Conservation (phyloP, 2,797 vertebrate species). For the Scolopax bukidnonensis region DNA sequence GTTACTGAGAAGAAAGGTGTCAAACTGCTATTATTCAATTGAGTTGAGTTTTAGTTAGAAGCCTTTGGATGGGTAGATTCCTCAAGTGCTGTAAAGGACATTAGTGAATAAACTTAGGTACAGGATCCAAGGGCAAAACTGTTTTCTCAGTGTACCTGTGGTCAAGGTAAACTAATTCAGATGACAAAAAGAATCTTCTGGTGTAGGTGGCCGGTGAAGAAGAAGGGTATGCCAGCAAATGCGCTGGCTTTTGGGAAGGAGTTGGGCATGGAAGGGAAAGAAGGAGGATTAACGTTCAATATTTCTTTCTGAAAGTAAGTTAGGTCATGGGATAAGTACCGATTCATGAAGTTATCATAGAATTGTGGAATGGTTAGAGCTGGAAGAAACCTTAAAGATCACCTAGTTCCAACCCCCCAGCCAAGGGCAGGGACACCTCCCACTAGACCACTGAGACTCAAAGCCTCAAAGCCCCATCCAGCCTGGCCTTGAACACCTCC, state of each 20-base stretch:
- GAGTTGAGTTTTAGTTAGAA: neutral
- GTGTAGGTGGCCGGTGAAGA: neutral
- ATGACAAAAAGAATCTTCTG: neutral
- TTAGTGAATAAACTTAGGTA: neutral
- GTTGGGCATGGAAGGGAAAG: neutral
- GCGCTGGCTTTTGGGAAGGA: neutral
- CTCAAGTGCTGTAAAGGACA: neutral
- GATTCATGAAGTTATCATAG: neutral
- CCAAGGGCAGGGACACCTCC: neutral
- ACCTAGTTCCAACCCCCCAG: neutral
- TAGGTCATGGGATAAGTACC: neutral
- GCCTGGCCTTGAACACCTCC: neutral
- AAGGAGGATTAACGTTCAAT: fast-evolving
- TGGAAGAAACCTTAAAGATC: neutral
- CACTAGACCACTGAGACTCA: neutral
- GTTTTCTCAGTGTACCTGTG: neutral
- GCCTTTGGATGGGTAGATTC: slow-evolving; percentile 1
- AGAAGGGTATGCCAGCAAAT: fast-evolving
- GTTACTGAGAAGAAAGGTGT: slow-evolving; percentile 46
- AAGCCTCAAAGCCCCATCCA: neutral
- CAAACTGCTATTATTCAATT: slow-evolving; percentile 3
- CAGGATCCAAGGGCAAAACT: neutral
- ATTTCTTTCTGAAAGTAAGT: neutral
- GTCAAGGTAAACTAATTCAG: neutral
- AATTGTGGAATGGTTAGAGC: neutral